phyloP scores from a whole-genome alignment of 2,113 vertebrate genomes.

The Calidris pugnax region DNA sequence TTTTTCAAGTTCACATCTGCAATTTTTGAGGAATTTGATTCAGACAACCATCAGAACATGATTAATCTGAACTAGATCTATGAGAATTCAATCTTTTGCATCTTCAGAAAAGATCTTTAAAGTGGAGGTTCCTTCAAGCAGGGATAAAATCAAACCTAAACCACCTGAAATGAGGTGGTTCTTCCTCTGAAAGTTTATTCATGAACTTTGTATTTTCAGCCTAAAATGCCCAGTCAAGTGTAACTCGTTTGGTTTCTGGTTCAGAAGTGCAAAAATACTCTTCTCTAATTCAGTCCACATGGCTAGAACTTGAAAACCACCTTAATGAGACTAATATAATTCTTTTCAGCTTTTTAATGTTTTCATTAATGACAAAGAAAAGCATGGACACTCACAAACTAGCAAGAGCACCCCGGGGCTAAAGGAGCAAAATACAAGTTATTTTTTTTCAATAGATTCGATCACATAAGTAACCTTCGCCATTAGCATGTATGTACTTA shows the following conservation, averaged over 20 bases:
- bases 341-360: not conserved
- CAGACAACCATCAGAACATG: not conserved
- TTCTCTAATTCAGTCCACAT: not conserved
- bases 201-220: not conserved
- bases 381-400: not conserved
- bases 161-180: not conserved
- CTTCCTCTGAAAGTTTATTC: not conserved
- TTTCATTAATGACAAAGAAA: not conserved
- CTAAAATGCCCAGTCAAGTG: not conserved
- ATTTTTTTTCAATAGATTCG: not conserved
- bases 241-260: not conserved
- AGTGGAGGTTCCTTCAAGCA: not conserved
- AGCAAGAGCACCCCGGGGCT: not conserved
- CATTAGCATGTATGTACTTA: not conserved
- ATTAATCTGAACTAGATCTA: not conserved
- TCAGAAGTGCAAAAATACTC: not conserved
- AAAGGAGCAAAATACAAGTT: not conserved
- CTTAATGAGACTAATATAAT: not conserved
- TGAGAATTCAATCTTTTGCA: not conserved
- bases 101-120: not conserved
- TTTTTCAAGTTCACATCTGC: not conserved
- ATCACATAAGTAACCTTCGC: not conserved
- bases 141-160: not conserved
- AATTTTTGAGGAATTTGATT: not conserved
- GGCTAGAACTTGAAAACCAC: not conserved